Conservation (phyloP, 2,113 vertebrate species). For the Etheostoma spectabile region DNA sequence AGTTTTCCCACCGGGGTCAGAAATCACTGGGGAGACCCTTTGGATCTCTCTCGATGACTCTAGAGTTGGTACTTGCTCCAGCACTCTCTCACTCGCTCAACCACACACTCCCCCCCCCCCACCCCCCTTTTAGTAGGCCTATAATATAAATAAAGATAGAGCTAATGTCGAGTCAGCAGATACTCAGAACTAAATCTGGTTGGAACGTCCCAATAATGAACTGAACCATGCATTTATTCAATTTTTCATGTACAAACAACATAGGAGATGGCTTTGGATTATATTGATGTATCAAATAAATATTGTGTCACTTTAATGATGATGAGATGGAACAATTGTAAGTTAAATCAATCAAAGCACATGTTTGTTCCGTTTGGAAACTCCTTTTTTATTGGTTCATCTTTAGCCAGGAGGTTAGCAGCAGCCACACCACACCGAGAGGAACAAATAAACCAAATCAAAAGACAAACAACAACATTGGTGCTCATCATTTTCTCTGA, state of each 20-base stretch:
- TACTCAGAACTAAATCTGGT: not conserved
- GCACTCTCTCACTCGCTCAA: no score
- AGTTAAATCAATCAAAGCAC: constrained; percentile 10
- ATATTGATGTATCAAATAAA: not conserved
- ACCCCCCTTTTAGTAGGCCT: no score
- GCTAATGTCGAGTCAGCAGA: no score
- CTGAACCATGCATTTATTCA: not conserved
- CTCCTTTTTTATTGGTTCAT: constrained; percentile 81
- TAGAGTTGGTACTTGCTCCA: no score
- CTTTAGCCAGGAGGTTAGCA: constrained; percentile 73
- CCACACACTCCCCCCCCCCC: no score
- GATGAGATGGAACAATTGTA: no score
- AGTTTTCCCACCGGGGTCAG: no score
- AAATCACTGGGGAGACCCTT: no score
- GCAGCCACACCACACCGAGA: constrained; percentile 74
- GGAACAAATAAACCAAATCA: constrained; percentile 63
- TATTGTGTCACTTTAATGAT: not conserved
- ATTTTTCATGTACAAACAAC: not conserved
- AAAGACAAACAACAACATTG: constrained; percentile 52
- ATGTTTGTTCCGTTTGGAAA: constrained; percentile 63
- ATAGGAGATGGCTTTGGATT: no score
- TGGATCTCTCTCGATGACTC: no score
- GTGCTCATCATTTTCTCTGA: constrained; percentile 68
- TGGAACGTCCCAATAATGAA: not conserved
- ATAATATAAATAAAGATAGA: not conserved